A percentile compares a stretch with the other conserved stretches of the same genome.
These are phyloP conservation scores for Danaus chrysippus DNA, from an alignment of 2,888 invertebrate species.

Conservation along the genomic window DNA sequence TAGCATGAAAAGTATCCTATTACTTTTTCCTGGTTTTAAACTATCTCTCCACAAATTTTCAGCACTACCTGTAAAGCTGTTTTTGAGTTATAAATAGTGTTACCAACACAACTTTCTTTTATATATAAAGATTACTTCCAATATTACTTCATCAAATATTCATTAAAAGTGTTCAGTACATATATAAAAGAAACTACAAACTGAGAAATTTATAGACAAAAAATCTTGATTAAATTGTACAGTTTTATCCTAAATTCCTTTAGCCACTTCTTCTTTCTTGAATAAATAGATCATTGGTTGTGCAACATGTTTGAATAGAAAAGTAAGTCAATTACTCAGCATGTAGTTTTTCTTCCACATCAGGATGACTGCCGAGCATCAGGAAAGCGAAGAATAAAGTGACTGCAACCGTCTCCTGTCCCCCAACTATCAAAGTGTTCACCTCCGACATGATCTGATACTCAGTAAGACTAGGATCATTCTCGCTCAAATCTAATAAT, in stretches of 20 bases:
- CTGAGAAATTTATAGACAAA: too few species aligned
- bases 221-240: too few species aligned
- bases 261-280: not conserved
- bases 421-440: slow-evolving; percentile 78
- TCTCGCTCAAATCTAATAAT: slow-evolving; percentile 66
- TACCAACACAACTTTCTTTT: too few species aligned
- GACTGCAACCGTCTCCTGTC: slow-evolving; percentile 72
- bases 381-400: slow-evolving; percentile 55
- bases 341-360: slow-evolving; percentile 56
- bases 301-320: not conserved
- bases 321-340: slow-evolving; percentile 49
- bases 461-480: slow-evolving; percentile 61
- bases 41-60: too few species aligned
- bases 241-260: slow-evolving; percentile 4
- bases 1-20: too few species aligned
- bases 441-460: slow-evolving; percentile 76
- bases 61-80: too few species aligned
- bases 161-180: too few species aligned
- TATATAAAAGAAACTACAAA: too few species aligned
- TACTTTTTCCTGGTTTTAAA: too few species aligned
- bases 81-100: too few species aligned
- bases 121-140: too few species aligned
- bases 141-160: too few species aligned
- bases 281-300: not conserved
- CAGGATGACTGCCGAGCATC: slow-evolving; percentile 56